A percentile compares a stretch with the other conserved stretches of the same genome.
phyloP scores from a whole-genome alignment of 2,113 vertebrate genomes.

The Microtus montanus region DNA sequence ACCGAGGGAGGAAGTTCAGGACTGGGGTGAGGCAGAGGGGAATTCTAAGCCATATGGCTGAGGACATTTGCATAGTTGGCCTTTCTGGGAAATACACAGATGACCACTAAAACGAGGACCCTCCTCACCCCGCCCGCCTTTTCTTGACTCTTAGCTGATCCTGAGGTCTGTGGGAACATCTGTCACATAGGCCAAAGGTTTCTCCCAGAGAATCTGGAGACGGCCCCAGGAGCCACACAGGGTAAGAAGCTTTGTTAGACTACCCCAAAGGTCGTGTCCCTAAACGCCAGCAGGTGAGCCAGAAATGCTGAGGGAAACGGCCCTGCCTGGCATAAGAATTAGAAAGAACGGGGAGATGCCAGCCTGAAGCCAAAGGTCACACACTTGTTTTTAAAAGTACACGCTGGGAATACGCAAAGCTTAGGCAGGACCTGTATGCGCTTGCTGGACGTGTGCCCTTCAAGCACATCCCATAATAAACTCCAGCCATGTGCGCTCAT shows the following conservation, averaged over 20 bases:
- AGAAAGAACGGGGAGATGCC: no score
- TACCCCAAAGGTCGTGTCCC: rapidly evolving
- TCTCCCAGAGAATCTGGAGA: no score
- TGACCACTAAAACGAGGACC: neutral
- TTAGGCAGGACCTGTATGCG: neutral
- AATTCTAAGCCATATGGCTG: rapidly evolving
- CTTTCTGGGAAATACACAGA: neutral
- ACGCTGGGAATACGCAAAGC: neutral
- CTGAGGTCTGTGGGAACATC: neutral
- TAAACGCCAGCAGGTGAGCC: rapidly evolving
- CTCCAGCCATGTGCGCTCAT: rapidly evolving
- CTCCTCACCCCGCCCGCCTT: no score
- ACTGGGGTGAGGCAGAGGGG: neutral
- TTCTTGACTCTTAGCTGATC: no score
- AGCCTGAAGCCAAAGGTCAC: neutral
- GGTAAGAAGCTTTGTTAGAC: neutral
- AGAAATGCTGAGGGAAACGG: neutral
- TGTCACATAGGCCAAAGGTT: rapidly evolving
- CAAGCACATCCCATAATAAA: no score
- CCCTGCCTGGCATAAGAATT: rapidly evolving
- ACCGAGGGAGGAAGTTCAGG: neutral
- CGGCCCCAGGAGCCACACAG: neutral
- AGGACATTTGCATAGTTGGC: no score
- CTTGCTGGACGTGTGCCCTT: neutral
- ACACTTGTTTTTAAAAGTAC: neutral